phyloP scores from a whole-genome alignment of 2,113 vertebrate species.

The Plotosus lineatus region DNA sequence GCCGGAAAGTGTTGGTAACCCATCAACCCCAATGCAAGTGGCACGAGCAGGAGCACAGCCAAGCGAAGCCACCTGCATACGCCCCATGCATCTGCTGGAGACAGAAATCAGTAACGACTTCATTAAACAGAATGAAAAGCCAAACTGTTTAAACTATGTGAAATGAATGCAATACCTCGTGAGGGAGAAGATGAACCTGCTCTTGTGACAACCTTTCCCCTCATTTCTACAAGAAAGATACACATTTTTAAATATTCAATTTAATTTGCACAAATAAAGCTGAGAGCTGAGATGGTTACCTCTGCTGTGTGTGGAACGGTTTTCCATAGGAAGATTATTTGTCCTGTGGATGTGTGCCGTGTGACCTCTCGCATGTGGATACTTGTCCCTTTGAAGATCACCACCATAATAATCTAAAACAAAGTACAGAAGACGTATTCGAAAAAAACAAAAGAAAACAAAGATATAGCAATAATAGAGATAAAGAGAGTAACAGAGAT shows the following conservation, averaged over 20 bases:
- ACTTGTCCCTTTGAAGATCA: background rate
- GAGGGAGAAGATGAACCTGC: conserved; percentile 25
- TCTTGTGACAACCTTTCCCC: conserved; percentile 12
- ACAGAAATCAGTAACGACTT: background rate
- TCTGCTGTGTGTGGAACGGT: background rate
- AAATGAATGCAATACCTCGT: conserved; percentile 25
- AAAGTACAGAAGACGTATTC: background rate
- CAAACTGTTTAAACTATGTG: background rate
- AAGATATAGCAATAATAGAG: too few species aligned
- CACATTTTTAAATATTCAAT: background rate
- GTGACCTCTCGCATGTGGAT: background rate
- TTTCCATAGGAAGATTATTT: background rate
- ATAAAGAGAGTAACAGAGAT: too few species aligned
- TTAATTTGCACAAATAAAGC: background rate
- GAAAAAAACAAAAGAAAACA: background rate
- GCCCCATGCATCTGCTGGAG: conserved; percentile 2
- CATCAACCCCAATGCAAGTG: conserved; percentile 29
- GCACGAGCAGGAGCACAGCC: conserved; percentile 16
- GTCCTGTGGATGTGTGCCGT: background rate
- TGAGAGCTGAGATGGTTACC: conserved; percentile 12
- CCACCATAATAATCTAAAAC: conserved; percentile 13
- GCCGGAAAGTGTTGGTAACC: conserved; percentile 14
- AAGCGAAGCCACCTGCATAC: conserved; percentile 16
- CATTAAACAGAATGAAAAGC: background rate
- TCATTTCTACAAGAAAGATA: conserved; percentile 10